Percentiles rank a stretch among this genome's conserved stretches.
Conservation (phyloP, 2,113 vertebrate species). For the Prochilodus magdalenae region DNA sequence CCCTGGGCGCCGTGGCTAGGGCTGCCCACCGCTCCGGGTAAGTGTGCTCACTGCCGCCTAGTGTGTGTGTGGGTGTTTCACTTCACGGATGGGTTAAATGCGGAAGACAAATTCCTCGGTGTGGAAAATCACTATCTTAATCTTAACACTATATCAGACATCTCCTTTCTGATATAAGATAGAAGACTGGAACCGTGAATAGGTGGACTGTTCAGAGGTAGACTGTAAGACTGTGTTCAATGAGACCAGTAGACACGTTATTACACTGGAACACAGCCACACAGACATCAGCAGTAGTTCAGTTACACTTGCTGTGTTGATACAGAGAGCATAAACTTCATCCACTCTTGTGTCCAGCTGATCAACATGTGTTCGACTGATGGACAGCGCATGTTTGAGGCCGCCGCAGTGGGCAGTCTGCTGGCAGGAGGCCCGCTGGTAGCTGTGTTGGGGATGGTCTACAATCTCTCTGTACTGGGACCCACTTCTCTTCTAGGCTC, state of each 20-base stretch:
- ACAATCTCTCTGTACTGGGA: slow-evolving; percentile 88
- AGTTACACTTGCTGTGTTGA: too few species aligned
- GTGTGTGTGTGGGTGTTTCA: too few species aligned
- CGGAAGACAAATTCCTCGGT: too few species aligned
- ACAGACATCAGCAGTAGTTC: neutral
- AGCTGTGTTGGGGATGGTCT: slow-evolving; percentile 88
- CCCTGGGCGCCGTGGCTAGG: too few species aligned
- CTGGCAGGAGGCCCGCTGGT: slow-evolving; percentile 90
- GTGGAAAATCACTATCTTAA: too few species aligned
- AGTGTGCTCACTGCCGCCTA: too few species aligned
- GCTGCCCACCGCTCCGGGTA: too few species aligned
- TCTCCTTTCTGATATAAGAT: too few species aligned
- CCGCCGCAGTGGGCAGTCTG: slow-evolving; percentile 89
- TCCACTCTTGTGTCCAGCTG: slow-evolving; percentile 72
- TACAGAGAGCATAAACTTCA: neutral
- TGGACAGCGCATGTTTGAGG: slow-evolving; percentile 92
- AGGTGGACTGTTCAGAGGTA: neutral
- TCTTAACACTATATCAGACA: too few species aligned
- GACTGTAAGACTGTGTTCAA: too few species aligned
- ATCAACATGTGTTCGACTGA: slow-evolving; percentile 92
- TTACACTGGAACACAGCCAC: neutral
- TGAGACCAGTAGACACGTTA: too few species aligned
- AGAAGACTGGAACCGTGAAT: neutral
- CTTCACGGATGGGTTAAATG: too few species aligned
- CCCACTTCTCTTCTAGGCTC: slow-evolving; percentile 92